These are phyloP conservation scores for Balearica regulorum DNA, from an alignment of 2,797 vertebrate genomes.

Conservation along the genomic window DNA sequence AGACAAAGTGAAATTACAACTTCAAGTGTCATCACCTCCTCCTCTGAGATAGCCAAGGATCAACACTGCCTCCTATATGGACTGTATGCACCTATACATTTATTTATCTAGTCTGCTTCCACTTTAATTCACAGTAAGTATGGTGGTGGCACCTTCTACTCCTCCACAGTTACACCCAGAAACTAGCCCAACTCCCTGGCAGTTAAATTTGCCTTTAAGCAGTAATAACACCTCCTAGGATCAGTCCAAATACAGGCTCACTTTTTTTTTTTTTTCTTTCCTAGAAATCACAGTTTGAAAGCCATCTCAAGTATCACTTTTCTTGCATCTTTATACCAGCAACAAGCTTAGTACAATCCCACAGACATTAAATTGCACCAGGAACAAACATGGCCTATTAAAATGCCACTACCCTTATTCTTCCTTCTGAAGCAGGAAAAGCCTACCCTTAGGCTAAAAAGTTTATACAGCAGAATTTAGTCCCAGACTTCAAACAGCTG, in stretches of 20 bases:
- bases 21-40: background rate
- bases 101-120: background rate
- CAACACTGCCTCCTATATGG: background rate
- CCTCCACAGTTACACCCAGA: background rate
- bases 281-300: background rate
- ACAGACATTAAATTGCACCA: background rate
- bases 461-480: background rate
- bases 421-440: conserved; percentile 27
- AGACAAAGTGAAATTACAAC: background rate
- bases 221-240: background rate
- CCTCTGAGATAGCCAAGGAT: background rate
- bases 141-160: background rate
- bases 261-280: background rate
- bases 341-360: background rate
- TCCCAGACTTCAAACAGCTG: conserved; percentile 27
- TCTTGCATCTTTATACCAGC: background rate
- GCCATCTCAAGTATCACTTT: background rate
- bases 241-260: background rate
- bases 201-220: background rate
- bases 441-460: background rate
- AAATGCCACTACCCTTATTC: background rate
- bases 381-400: background rate
- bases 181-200: background rate
- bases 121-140: background rate
- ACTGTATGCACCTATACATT: background rate